These are phyloP conservation scores for Rhodinocichla rosea DNA, from an alignment of 2,113 vertebrate species.

Conservation along the genomic window DNA sequence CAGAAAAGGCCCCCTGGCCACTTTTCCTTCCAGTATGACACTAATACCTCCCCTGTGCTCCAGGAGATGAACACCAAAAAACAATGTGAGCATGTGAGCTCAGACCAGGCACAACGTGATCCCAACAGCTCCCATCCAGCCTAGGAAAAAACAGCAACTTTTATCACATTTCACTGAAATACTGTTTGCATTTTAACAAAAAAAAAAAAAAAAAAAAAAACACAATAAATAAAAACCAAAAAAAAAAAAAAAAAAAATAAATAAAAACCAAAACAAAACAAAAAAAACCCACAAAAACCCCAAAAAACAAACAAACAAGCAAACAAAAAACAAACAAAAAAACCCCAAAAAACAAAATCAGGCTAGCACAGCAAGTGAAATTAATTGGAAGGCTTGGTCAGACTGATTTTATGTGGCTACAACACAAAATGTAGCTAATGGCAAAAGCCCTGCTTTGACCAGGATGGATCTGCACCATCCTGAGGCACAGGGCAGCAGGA, in stretches of 20 bases:
- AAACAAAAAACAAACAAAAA: too few relatives aligned
- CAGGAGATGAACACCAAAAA: background rate
- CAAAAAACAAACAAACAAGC: too few relatives aligned
- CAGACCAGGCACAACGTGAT: fast-evolving
- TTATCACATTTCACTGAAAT: background rate
- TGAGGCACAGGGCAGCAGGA: background rate
- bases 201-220: too few relatives aligned
- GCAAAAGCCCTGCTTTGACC: background rate
- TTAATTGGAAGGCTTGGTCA: background rate
- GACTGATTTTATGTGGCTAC: background rate
- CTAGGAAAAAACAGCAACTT: background rate
- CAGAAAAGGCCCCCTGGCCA: background rate
- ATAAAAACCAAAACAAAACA: too few relatives aligned
- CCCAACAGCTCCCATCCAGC: background rate
- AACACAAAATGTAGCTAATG: background rate
- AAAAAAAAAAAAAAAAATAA: too few relatives aligned
- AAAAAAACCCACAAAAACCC: too few relatives aligned
- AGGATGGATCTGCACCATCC: background rate
- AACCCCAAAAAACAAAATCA: background rate
- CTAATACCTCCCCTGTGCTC: background rate
- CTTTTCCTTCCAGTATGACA: background rate
- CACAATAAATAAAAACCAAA: too few relatives aligned
- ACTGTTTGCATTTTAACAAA: background rate
- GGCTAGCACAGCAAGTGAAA: background rate
- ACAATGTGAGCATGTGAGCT: background rate